A percentile compares a stretch with the other conserved stretches of the same genome.
Conservation (phyloP, 2,797 vertebrate species). For the Clamator glandarius region DNA sequence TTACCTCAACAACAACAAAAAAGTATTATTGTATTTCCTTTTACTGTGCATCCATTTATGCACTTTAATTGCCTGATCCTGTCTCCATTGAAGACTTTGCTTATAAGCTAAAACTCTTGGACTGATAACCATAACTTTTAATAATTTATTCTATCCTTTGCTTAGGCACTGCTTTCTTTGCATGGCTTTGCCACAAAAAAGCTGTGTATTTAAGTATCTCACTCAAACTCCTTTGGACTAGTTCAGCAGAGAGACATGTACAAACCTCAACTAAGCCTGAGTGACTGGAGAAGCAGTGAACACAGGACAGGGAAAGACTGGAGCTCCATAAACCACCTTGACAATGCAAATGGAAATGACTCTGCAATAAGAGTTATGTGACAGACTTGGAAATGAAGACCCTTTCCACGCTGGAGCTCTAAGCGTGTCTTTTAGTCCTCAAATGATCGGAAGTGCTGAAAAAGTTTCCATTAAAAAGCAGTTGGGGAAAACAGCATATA, state of each 20-base stretch:
- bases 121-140: background rate
- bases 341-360: background rate
- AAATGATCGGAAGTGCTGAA: background rate
- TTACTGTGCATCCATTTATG: background rate
- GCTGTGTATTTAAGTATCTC: background rate
- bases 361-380: accelerated
- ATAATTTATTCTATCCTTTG: background rate
- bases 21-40: background rate
- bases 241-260: background rate
- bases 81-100: background rate
- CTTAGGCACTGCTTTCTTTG: background rate
- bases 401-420: background rate
- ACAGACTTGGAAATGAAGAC: background rate
- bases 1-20: background rate
- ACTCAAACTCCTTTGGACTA: background rate
- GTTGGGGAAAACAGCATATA: background rate
- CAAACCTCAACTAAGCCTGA: background rate
- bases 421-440: background rate
- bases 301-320: background rate
- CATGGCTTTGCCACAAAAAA: background rate
- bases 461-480: constrained; percentile 5
- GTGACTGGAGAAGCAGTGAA: background rate
- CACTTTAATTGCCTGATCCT: background rate
- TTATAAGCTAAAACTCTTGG: background rate
- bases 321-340: background rate